A percentile compares a stretch with the other conserved stretches of the same genome.
These are phyloP conservation scores for Parapsyche elsis DNA, from an alignment of 1,140 invertebrate species.

Conservation along the genomic window DNA sequence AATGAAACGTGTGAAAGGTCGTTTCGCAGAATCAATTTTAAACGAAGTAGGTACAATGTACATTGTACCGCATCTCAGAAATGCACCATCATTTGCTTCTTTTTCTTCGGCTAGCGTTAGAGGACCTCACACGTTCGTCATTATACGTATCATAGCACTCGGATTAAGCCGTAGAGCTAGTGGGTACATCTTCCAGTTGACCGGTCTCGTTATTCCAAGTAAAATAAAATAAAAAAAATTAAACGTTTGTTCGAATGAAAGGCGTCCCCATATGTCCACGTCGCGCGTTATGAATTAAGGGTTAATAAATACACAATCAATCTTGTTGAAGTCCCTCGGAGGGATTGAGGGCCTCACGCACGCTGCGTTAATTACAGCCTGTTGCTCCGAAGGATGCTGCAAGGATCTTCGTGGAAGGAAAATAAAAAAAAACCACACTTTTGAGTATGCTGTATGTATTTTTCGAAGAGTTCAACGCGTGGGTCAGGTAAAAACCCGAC, in stretches of 20 bases:
- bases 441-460: not conserved
- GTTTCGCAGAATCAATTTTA: no score
- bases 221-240: not conserved
- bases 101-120: no score
- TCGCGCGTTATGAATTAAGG: slow-evolving; percentile 33
- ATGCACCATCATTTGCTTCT: no score
- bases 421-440: slow-evolving; percentile 6
- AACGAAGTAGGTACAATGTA: no score
- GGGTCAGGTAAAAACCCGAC: slow-evolving; percentile 31
- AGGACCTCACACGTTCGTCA: not conserved
- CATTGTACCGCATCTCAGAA: no score
- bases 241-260: slow-evolving; percentile 7
- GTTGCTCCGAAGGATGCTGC: not conserved
- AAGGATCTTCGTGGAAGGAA: not conserved
- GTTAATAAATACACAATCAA: slow-evolving; percentile 37
- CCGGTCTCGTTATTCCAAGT: not conserved
- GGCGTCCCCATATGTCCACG: not conserved
- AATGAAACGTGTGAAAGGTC: no score
- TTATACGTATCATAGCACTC: not conserved
- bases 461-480: slow-evolving; percentile 25
- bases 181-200: not conserved
- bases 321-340: slow-evolving; percentile 18
- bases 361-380: slow-evolving; percentile 36
- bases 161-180: not conserved
- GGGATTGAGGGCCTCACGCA: slow-evolving; percentile 30